Evolutionary conservation across 2,797 vertebrate genomes (phyloP), one percentile per base, ranked within the genome.

Genomic region (Kryptolebias ocellatus): DNA sequence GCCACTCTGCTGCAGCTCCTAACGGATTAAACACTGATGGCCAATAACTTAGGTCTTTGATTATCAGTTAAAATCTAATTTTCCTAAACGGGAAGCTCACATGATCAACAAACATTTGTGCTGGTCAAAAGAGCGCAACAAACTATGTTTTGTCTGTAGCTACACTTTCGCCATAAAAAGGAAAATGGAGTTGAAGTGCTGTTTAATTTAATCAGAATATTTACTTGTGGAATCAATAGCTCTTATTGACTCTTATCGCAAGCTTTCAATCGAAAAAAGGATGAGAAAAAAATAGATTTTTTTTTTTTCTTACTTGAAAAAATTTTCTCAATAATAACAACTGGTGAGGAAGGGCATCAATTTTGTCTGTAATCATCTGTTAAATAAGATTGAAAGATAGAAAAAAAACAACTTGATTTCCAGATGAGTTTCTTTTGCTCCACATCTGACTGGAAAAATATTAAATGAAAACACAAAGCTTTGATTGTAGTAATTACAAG

Each of bases 1-100:
- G 31, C 53, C 56, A 62, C 52, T 70, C 10, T 62, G 52, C 51
- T 64, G 31, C 44, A 51, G 54, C 70, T 39, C 66, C 78, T 70
- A 69, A 46, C 52, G 61, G 55, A 78, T 71, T 76, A 64, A 72
- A 69, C 31, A 54, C 39, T 70, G 31, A 60, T 50, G 52, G 63
- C 52, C 56, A 44, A 18, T 49, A 34, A 61, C 52, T 44, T n/a
- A 15, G 16, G 27, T 59, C n/a, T 52, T 8, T 8, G 14, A 60
- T 78, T 66, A 70, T 70, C 37, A 57, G 27, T 77, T 51, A 45
- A 31, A 64, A 74, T 65, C 44, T 2, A 59, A 80, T 78, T 76
- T 81, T 37, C 3, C 3, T 58, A 67, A 75, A 69, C 34, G 69
- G 8, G 31, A 66, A 64, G 15, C 62, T 61, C 53, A 57, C 34